Conservation (phyloP, 2,113 vertebrate genomes). For the Aptenodytes patagonicus region DNA sequence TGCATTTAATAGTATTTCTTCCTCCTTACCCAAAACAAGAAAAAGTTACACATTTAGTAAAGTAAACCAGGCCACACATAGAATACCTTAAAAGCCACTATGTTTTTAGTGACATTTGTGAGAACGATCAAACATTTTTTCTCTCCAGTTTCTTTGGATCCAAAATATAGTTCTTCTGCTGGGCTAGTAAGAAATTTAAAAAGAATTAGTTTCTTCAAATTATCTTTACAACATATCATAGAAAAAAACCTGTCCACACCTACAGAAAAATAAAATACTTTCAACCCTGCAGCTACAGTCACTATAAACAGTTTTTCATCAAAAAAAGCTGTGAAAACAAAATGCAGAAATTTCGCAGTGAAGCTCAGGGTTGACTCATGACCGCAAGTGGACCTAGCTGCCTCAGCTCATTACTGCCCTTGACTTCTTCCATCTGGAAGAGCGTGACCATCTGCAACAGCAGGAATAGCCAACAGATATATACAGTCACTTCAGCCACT, state of each 20-base stretch:
- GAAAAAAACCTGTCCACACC: neutral
- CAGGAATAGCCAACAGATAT: neutral
- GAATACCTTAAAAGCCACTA: constrained; percentile 91
- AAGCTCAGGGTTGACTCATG: constrained; percentile 6
- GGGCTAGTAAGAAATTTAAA: constrained; percentile 77
- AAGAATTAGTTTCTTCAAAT: neutral
- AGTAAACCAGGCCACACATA: neutral
- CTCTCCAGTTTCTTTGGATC: constrained; percentile 88
- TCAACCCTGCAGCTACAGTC: neutral
- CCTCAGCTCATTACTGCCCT: neutral
- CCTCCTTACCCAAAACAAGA: neutral
- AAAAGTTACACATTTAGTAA: neutral
- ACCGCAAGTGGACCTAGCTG: neutral
- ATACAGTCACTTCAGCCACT: neutral
- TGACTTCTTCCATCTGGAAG: neutral
- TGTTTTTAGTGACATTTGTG: constrained; percentile 92
- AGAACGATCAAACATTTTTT: constrained; percentile 93
- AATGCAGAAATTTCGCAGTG: neutral
- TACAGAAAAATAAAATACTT: neutral
- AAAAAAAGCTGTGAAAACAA: neutral
- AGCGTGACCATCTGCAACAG: neutral
- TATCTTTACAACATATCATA: neutral
- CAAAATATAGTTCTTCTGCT: constrained; percentile 95
- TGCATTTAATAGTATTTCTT: neutral
- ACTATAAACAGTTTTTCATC: neutral